Percentiles rank a stretch among this genome's conserved stretches.
Evolutionary conservation across 2,797 vertebrate genomes (phyloP).

Genomic region (Hephaestus fuliginosus): DNA sequence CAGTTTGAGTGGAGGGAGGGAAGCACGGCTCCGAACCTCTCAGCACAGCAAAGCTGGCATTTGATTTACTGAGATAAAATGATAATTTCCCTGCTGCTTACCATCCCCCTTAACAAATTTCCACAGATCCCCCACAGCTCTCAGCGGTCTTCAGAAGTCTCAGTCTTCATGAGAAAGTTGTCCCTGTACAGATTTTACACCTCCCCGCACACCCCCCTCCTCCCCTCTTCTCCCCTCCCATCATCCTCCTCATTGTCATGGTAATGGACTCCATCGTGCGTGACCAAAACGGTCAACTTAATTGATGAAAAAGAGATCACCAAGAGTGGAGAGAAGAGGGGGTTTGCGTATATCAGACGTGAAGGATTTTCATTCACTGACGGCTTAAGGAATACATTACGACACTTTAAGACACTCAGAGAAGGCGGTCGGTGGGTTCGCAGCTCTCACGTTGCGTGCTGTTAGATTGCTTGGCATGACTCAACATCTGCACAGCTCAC

Average conservation of each 20-base stretch:
- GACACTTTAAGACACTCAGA: slow-evolving; percentile 20
- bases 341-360: slow-evolving; percentile 64
- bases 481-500: background rate
- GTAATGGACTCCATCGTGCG: slow-evolving; percentile 68
- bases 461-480: slow-evolving; percentile 20
- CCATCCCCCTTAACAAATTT: slow-evolving; percentile 50
- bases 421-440: background rate
- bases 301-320: slow-evolving; percentile 74
- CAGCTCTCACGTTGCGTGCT: background rate
- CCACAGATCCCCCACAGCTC: slow-evolving; percentile 29
- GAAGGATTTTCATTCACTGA: slow-evolving; percentile 49
- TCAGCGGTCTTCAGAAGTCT: slow-evolving; percentile 19
- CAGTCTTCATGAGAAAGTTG: slow-evolving; percentile 64
- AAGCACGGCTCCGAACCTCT: background rate
- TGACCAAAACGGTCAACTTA: slow-evolving; percentile 70
- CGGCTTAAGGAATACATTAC: slow-evolving; percentile 44
- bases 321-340: slow-evolving; percentile 34
- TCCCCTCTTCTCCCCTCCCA: slow-evolving; percentile 44
- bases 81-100: slow-evolving; percentile 28
- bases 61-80: slow-evolving; percentile 48
- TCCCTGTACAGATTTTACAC: slow-evolving; percentile 47
- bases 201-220: slow-evolving; percentile 20
- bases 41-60: background rate
- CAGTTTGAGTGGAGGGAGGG: background rate
- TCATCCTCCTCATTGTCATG: slow-evolving; percentile 74